Base-by-base conservation (phyloP, 1,140 invertebrate genomes). In the Camponotus floridanus region DNA sequence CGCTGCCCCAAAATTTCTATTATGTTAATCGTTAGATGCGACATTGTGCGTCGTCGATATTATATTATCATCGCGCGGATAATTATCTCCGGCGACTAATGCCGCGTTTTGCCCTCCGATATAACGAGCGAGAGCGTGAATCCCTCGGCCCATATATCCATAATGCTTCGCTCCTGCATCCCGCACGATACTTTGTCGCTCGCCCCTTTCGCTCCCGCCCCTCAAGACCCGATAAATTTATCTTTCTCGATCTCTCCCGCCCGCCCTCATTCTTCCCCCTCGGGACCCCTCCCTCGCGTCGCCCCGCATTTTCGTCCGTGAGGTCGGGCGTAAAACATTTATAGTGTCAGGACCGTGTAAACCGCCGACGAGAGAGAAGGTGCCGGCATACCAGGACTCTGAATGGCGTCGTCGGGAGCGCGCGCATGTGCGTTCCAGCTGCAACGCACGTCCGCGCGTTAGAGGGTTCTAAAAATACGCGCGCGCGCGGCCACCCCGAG, bases 391-490 rank as follows among this genome's bases (percentile, higher is more conserved):
- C 80, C 73, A 76, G 87, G 88, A 90, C 85, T 78, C 79, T 91
- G 90, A 92, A 90, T 91, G 89, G 91, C 91, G 90, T 91, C 84
- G 86, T 88, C 64, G 42, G 76, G 39, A 57, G 48, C 70, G 76
- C 76, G 89, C 92, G 92, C 92, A 93, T 93, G 92, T 92, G 92
- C 92, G 71, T 71, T 83, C 85, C 91, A 93, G 92, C 90, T 93
- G 92, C 90, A 91, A 90, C 91, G 87, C 89, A 87, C 80, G 79
- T 70, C 42, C 59, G 59, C 68, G 79, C 76, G 84, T 76, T 76
- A 67, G 76, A 85, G 85, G 85, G 80, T 84, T 88, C 92, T 93
- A 93, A 93, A 93, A 93, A 93, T 93, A 93, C 62, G 78, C 67
- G 67, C 31, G 65, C 61, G 86, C 51, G 68, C 15, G 83, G 86